Evolutionary conservation across 2,113 vertebrate genomes (phyloP).

Genomic region (Gopherus evgoodei): DNA sequence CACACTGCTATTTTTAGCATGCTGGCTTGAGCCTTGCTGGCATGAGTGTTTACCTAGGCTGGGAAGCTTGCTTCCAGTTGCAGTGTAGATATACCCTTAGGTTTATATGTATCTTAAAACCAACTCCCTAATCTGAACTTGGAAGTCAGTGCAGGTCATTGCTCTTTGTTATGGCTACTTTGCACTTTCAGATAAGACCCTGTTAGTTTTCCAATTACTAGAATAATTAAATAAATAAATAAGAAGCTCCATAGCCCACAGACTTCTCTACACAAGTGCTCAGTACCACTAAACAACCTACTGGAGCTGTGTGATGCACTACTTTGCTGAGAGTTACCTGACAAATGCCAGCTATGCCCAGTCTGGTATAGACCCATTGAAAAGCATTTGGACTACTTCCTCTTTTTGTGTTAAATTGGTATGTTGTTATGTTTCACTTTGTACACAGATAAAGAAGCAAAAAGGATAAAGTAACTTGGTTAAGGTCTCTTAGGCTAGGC

Average conservation of each 20-base stretch:
- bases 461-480: background rate
- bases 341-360: too few relatives aligned
- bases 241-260: too few relatives aligned
- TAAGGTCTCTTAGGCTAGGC: background rate
- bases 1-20: background rate
- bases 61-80: background rate
- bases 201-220: background rate
- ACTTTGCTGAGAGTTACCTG: too few relatives aligned
- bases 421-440: background rate
- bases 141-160: background rate
- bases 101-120: background rate
- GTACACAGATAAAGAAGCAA: background rate
- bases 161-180: background rate
- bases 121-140: background rate
- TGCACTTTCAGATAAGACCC: background rate
- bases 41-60: background rate
- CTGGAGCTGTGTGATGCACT: too few relatives aligned
- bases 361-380: too few relatives aligned
- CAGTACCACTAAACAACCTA: too few relatives aligned
- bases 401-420: too few relatives aligned
- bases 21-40: background rate
- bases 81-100: background rate
- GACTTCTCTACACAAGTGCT: too few relatives aligned
- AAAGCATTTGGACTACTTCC: too few relatives aligned
- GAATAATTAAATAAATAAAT: background rate